Conservation (phyloP, 2,797 vertebrate species). For the Scarus forsteni region DNA sequence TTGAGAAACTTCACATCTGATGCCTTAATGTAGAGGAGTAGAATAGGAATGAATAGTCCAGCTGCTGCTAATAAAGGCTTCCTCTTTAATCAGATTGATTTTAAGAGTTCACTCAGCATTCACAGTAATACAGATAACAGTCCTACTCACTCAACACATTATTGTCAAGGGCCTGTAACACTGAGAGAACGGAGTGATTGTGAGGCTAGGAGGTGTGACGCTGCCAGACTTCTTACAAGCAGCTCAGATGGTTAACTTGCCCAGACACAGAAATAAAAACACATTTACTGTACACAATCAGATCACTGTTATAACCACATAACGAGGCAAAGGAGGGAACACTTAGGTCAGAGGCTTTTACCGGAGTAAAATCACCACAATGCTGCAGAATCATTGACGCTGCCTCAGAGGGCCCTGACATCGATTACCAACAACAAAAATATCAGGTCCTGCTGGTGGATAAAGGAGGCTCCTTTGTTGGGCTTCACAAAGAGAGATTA, state of each 20-base stretch:
- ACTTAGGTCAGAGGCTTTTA: conserved; percentile 18
- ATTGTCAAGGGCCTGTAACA: conserved; percentile 15
- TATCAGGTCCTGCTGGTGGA: conserved; percentile 10
- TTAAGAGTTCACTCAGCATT: conserved; percentile 14
- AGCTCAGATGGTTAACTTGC: conserved; percentile 2
- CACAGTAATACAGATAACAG: conserved; percentile 16
- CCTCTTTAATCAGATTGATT: conserved; percentile 14
- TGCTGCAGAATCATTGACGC: conserved; percentile 22
- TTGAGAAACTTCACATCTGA: background rate
- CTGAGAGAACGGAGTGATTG: conserved; percentile 3
- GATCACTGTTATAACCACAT: conserved; percentile 8
- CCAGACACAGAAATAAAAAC: conserved; percentile 15
- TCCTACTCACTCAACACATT: conserved; percentile 7
- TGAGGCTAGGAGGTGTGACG: conserved; percentile 25
- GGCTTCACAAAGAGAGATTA: conserved; percentile 21
- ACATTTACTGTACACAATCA: conserved; percentile 17
- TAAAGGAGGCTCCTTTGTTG: conserved; percentile 8
- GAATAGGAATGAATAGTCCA: background rate
- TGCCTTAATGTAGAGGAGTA: background rate
- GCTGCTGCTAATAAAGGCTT: conserved; percentile 9
- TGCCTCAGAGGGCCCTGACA: conserved; percentile 21
- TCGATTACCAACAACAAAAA: conserved; percentile 32
- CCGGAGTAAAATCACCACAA: conserved; percentile 10
- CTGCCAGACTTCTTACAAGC: conserved; percentile 19
- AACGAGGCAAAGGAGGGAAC: conserved; percentile 8